phyloP scores from a whole-genome alignment of 2,888 invertebrate species.

The Pachycephus smyrnensis region DNA sequence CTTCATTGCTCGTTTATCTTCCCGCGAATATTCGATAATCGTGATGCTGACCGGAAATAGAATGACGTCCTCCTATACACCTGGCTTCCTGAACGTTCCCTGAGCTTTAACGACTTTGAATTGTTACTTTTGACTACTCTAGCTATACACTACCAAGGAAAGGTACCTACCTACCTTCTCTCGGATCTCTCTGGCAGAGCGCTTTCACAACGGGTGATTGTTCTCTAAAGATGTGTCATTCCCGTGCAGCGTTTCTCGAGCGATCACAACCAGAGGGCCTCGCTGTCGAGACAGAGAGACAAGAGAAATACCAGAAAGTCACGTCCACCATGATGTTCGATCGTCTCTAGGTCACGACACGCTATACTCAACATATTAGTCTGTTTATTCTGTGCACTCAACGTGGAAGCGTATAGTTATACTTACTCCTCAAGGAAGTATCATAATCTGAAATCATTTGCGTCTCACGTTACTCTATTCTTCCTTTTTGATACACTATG shows the following conservation, averaged over 20 bases:
- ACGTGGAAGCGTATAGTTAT: background rate
- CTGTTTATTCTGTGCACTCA: background rate
- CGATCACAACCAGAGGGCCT: conserved; percentile 26
- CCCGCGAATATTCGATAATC: background rate
- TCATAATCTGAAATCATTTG: background rate
- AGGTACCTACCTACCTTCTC: background rate
- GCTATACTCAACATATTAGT: background rate
- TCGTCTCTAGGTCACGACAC: conserved; percentile 34
- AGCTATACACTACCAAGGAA: background rate
- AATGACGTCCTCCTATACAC: background rate
- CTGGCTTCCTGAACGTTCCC: background rate
- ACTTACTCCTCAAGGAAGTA: background rate
- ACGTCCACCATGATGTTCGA: conserved; percentile 48
- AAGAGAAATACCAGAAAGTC: conserved; percentile 36
- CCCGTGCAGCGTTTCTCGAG: conserved; percentile 4
- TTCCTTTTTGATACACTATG: background rate
- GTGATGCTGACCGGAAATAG: background rate
- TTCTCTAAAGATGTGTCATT: conserved; percentile 49
- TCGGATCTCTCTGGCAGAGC: conserved; percentile 8
- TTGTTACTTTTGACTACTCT: background rate
- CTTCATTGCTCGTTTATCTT: background rate
- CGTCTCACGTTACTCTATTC: background rate
- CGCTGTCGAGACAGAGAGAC: conserved; percentile 27
- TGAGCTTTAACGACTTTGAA: background rate
- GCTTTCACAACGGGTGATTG: conserved; percentile 55